Base-by-base conservation (phyloP, 2,888 invertebrate species). In the Cephonodes hylas region DNA sequence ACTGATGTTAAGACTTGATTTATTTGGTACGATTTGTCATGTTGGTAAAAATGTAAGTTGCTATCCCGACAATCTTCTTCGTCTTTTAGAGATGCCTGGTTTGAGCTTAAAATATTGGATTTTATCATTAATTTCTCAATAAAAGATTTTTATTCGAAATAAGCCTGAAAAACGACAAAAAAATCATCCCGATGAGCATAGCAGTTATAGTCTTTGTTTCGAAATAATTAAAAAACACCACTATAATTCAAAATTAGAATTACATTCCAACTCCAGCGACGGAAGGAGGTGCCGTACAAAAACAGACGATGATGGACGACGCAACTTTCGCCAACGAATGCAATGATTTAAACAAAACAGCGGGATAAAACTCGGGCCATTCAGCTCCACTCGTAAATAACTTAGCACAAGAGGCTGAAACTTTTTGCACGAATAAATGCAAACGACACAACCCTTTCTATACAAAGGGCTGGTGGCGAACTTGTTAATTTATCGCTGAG, bases 401-500 rank as follows among this genome's bases (percentile, higher is more conserved):
- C 71, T 70, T 64, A 61, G 67, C 60, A 57, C 59, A 31, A 45
- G 61, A 46, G 34, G 31, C 25, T 22, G 58, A 68, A 73, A 73
- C 64, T 72, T 71, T 73, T 72, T 70, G 69, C 71, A 66, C 71
- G 67, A 79, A 76, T 74, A 77, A 77, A 80, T 75, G 76, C 70
- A 75, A 74, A 77, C 67, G 74, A 64, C 65, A 70, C 70, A 68
- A 71, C 77, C 76, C 73, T 71, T 69, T 66, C 63, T 66, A 72
- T 66, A 75, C 76, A 77, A 79, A 74, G 75, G 68, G 69, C 62
- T 64, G 67, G 65, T 66, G 67, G 70, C 74, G 71, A 79, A 81
- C 74, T 83, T 79, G 73, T 73, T 77, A 81, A 83, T 83, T 83
- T 83, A 83, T 80, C 66, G 74, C 68, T 63, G 64, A 67, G 68